phyloP scores from a whole-genome alignment of 2,113 vertebrate genomes.

The Lutjanus erythropterus region DNA sequence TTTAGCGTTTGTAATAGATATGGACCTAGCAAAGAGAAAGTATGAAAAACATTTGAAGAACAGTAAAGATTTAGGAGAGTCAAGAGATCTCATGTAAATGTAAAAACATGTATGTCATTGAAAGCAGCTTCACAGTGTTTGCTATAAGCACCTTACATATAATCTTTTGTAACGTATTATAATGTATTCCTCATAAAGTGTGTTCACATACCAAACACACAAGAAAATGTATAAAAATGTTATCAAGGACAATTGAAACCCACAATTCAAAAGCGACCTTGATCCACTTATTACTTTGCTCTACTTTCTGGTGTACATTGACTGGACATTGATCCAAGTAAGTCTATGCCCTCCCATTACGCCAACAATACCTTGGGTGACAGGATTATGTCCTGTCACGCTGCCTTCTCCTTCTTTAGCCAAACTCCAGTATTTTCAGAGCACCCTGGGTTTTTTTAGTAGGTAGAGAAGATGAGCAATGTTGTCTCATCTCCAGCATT shows the following conservation, averaged over 20 bases:
- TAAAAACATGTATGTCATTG: no score
- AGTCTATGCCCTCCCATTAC: slow-evolving; percentile 49
- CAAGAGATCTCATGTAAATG: no score
- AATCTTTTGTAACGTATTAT: background rate
- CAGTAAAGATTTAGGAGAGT: no score
- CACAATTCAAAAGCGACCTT: slow-evolving; percentile 22
- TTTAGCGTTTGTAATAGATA: no score
- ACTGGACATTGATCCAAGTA: slow-evolving; percentile 67
- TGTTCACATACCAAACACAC: background rate
- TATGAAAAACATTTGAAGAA: no score
- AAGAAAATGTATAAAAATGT: background rate
- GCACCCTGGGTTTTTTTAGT: slow-evolving; percentile 54
- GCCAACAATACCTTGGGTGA: slow-evolving; percentile 51
- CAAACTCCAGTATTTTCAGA: slow-evolving; percentile 55
- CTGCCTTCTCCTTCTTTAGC: slow-evolving; percentile 44
- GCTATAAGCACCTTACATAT: background rate
- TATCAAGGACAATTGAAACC: background rate
- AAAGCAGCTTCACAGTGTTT: no score
- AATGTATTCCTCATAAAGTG: background rate
- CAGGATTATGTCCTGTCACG: slow-evolving; percentile 71
- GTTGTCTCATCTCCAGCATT: slow-evolving; percentile 81
- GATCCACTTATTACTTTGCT: slow-evolving; percentile 23
- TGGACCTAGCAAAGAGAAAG: no score
- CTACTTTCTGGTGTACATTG: slow-evolving; percentile 21
- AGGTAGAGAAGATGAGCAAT: slow-evolving; percentile 81